Percentiles rank a stretch among this genome's conserved stretches.
These are phyloP conservation scores for Percopsis omiscomaycus DNA, from an alignment of 2,797 vertebrate genomes.

Conservation along the genomic window DNA sequence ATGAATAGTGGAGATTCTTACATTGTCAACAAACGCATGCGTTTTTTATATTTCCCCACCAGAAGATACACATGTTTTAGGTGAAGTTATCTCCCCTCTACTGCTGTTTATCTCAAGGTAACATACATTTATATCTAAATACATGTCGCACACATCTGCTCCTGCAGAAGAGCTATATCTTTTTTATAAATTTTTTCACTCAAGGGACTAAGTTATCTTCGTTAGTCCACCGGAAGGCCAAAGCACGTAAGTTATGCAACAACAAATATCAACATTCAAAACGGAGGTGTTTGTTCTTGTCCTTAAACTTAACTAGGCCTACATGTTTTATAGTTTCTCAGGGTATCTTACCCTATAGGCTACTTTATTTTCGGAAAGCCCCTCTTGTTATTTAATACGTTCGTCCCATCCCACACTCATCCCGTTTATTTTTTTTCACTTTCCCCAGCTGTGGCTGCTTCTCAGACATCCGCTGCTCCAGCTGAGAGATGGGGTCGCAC, in stretches of 20 bases:
- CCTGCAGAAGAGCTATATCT: constrained; percentile 45
- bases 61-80: too few species aligned
- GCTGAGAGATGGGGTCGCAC: constrained; percentile 29
- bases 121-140: too few species aligned
- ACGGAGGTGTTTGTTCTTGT: constrained; percentile 28
- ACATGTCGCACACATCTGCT: constrained; percentile 53
- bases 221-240: constrained; percentile 44
- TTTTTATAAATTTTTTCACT: constrained; percentile 57
- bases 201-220: constrained; percentile 65
- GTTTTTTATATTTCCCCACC: too few species aligned
- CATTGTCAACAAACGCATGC: too few species aligned
- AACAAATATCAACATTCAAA: constrained; percentile 29
- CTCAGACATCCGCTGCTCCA: constrained; percentile 31
- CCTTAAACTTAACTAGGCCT: neutral
- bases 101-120: too few species aligned
- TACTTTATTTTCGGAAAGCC: neutral
- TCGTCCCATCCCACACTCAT: neutral
- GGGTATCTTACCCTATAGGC: neutral
- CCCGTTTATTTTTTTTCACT: neutral
- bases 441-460: constrained; percentile 35
- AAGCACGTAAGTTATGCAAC: constrained; percentile 49
- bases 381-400: neutral
- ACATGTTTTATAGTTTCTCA: too few species aligned
- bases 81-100: too few species aligned
- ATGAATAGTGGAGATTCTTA: too few species aligned